Evolutionary conservation across 2,113 vertebrate genomes (phyloP).

Genomic region (Grantiella picta): DNA sequence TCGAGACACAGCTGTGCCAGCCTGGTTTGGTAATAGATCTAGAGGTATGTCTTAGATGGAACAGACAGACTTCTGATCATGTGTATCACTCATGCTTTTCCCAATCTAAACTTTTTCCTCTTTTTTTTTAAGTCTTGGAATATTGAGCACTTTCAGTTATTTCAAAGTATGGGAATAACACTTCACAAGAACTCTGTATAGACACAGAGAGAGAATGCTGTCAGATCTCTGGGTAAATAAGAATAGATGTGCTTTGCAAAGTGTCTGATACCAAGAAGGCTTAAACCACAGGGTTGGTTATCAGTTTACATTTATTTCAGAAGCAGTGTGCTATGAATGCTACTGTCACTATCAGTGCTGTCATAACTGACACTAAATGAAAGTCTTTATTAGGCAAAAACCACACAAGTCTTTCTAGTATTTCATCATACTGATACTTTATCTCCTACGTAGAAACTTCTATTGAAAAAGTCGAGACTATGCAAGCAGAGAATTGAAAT

Average conservation of each 20-base stretch:
- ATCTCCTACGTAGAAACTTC: neutral
- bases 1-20: conserved; percentile 91
- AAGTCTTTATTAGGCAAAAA: neutral
- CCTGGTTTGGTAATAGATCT: conserved; percentile 85
- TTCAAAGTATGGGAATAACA: neutral
- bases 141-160: neutral
- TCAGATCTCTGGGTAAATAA: neutral
- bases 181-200: neutral
- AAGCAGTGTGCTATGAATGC: neutral
- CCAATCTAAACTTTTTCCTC: neutral
- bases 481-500: neutral
- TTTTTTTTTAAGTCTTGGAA: neutral
- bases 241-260: neutral
- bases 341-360: neutral
- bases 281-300: neutral
- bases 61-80: neutral
- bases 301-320: neutral
- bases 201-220: neutral
- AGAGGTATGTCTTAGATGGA: conserved; percentile 78
- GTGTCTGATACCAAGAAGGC: neutral
- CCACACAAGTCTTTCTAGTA: neutral
- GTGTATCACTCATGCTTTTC: neutral
- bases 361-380: neutral
- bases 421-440: neutral
- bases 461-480: neutral